Evolutionary conservation across 2,113 vertebrate genomes (phyloP), one percentile per base, ranked within the genome.

Genomic region (Datnioides undecimradiatus): DNA sequence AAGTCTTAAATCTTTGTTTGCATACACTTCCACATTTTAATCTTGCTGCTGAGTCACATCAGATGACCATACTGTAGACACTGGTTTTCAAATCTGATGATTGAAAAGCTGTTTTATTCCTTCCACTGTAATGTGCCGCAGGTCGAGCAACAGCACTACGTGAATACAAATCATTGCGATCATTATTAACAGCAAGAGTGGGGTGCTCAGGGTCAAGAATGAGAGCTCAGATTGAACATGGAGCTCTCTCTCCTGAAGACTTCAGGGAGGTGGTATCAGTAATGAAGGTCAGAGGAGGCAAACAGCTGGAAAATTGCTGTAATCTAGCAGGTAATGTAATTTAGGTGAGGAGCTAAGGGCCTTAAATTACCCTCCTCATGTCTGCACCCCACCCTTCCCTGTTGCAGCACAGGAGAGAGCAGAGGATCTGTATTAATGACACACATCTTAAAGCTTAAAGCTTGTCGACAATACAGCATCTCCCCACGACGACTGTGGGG

Each of bases 291-390:
- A 82, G 74, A 51, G 68, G 76, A 92, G 84, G 86, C 76, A 83
- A 92, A 91, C 79, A 84, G 88, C 74, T 87, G 86, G 83, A 89
- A 91, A 92, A 91, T 89, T 77, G 82, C 80, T 85, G 88, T 90
- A 92, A 93, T 93, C 49, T 83, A 87, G 89, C 84, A 91, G 82
- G 87, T 91, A 89, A 91, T 92, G 80, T 90, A 73, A 89, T 92
- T 91, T 86, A 83, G 76, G 73, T 63, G 87, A 84, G 68, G 83
- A 77, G 86, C 85, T 76, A 14, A 82, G 73, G 78, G 82, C 70
- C 60, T 79, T 68, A 79, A 84, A 92, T 92, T 33, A 88, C 62
- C 81, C 67, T 85, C 79, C 58, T 75, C 34, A 8, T 45, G 78
- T 40, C 65, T 40, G 73, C 11, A 36, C 51, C 33, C 36, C 25